These are phyloP conservation scores for Squalus acanthias DNA, from an alignment of 2,797 vertebrate genomes.

Conservation along the genomic window DNA sequence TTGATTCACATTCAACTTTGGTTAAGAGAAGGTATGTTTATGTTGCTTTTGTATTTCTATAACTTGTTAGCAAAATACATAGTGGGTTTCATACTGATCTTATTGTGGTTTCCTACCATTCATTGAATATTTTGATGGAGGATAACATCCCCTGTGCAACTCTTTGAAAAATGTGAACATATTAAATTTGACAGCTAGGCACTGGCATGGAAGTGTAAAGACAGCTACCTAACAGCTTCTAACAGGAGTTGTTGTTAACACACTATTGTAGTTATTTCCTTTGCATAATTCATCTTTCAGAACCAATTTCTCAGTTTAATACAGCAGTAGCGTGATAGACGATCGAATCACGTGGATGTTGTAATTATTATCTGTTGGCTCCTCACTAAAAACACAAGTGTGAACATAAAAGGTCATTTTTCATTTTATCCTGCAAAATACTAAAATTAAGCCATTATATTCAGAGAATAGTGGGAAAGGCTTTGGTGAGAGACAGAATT, in stretches of 20 bases:
- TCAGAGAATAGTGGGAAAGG: neutral
- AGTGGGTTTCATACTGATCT: neutral
- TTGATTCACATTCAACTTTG: constrained; percentile 68
- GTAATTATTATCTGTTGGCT: neutral
- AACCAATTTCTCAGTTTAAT: neutral
- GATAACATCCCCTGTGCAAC: neutral
- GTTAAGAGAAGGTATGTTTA: constrained; percentile 74
- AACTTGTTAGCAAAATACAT: neutral
- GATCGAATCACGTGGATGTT: neutral
- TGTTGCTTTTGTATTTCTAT: neutral
- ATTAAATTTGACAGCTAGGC: neutral
- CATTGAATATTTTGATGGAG: neutral
- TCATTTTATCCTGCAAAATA: neutral
- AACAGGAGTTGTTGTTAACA: neutral
- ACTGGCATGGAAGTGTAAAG: neutral
- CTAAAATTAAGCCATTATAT: neutral
- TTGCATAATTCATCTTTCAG: neutral
- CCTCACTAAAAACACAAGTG: neutral
- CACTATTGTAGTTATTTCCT: neutral
- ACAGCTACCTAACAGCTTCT: too few relatives aligned
- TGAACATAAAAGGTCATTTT: neutral
- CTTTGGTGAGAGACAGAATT: neutral
- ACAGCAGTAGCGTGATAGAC: neutral
- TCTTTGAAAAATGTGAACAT: neutral
- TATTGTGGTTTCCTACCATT: neutral